A percentile compares a stretch with the other conserved stretches of the same genome.
Evolutionary conservation across 2,113 vertebrate genomes (phyloP).

Genomic region (Tragelaphus scriptus): DNA sequence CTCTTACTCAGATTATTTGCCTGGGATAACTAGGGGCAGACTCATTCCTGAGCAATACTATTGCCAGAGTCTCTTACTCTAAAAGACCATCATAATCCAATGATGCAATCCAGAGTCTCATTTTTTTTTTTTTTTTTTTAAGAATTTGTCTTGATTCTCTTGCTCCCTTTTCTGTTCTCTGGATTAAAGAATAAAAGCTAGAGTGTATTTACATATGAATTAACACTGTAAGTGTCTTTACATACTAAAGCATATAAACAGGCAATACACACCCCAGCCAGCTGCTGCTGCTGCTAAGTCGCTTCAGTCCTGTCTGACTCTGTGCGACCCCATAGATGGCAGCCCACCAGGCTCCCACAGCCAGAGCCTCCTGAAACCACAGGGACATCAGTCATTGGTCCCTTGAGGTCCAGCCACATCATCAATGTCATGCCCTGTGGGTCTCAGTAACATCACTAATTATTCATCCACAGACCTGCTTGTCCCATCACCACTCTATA

Average conservation of each 20-base stretch:
- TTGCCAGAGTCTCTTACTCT: background rate
- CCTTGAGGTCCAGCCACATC: background rate
- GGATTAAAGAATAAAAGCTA: background rate
- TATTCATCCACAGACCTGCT: slow-evolving; percentile 46
- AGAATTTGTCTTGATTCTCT: background rate
- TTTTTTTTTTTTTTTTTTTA: background rate
- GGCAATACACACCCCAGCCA: background rate
- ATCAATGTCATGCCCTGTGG: slow-evolving; percentile 36
- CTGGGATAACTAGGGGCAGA: background rate
- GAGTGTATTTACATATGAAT: background rate
- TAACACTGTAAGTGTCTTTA: background rate
- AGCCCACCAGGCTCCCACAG: too few relatives aligned
- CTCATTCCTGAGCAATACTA: background rate
- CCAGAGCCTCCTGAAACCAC: background rate
- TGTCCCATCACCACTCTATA: background rate
- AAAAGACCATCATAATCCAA: background rate
- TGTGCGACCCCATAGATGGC: too few relatives aligned
- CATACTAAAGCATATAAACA: background rate
- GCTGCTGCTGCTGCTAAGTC: too few relatives aligned
- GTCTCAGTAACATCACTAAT: slow-evolving; percentile 41
- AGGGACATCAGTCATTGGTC: background rate
- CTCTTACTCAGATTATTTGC: background rate
- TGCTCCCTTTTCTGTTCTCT: background rate
- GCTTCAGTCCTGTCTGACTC: too few relatives aligned
- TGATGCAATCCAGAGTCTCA: background rate